These are phyloP conservation scores for Sebastes matsubarae DNA, from an alignment of 2,797 vertebrate genomes.

Conservation along the genomic window DNA sequence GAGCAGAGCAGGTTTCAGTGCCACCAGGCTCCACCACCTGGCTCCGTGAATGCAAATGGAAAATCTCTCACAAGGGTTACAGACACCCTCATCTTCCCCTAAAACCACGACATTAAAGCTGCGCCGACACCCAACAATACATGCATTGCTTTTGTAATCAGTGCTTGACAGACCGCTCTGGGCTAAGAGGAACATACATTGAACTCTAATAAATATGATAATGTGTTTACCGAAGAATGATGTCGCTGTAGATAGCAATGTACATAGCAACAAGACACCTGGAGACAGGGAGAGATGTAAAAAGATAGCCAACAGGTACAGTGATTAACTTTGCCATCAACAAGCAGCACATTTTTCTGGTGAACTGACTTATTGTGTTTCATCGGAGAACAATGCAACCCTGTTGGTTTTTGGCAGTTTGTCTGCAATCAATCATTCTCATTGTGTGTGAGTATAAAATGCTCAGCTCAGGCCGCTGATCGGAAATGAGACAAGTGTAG, in stretches of 20 bases:
- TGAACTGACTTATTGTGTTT: neutral
- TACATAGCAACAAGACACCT: slow-evolving; percentile 56
- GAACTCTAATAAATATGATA: slow-evolving; percentile 60
- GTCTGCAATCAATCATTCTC: slow-evolving; percentile 9
- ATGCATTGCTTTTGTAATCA: slow-evolving; percentile 51
- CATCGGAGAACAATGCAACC: neutral
- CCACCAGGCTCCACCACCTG: slow-evolving; percentile 56
- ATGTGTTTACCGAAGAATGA: slow-evolving; percentile 69
- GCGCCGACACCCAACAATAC: slow-evolving; percentile 12
- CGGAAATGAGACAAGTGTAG: slow-evolving; percentile 20
- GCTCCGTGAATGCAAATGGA: slow-evolving; percentile 50
- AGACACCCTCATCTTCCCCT: slow-evolving; percentile 32
- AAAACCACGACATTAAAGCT: slow-evolving; percentile 37
- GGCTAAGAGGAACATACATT: slow-evolving; percentile 57
- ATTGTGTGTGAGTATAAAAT: slow-evolving; percentile 12
- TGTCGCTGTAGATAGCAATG: slow-evolving; percentile 35
- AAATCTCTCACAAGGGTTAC: slow-evolving; percentile 39
- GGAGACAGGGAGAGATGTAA: slow-evolving; percentile 31
- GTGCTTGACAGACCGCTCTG: slow-evolving; percentile 38
- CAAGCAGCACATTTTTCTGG: neutral
- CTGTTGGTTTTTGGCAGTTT: neutral
- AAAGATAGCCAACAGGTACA: slow-evolving; percentile 22
- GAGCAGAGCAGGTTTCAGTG: slow-evolving; percentile 61
- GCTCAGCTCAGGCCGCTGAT: neutral
- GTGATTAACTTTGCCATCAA: slow-evolving; percentile 41